Evolutionary conservation across 2,113 vertebrate genomes (phyloP).

Genomic region (Tetrao urogallus): DNA sequence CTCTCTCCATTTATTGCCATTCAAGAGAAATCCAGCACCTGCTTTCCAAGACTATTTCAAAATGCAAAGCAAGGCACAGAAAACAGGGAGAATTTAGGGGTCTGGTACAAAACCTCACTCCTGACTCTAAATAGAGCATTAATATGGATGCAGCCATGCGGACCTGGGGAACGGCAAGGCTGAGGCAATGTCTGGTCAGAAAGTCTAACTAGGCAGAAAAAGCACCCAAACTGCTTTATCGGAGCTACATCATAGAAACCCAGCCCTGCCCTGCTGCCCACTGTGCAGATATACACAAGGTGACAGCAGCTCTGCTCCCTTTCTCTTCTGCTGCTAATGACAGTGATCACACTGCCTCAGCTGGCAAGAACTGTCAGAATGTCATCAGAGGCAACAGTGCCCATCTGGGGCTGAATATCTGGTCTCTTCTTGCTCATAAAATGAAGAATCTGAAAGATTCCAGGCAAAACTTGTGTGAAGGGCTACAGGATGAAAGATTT

Average conservation of each 20-base stretch:
- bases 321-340: neutral
- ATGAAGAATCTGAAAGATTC: neutral
- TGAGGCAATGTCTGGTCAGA: neutral
- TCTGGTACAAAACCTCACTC: neutral
- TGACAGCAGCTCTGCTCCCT: neutral
- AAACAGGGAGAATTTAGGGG: neutral
- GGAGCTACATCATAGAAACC: neutral
- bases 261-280: neutral
- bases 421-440: neutral
- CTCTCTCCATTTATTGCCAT: neutral
- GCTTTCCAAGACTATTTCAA: neutral
- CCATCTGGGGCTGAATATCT: neutral
- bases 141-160: too few relatives aligned
- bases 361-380: neutral
- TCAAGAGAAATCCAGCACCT: neutral
- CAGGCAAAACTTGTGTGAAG: neutral
- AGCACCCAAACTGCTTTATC: fast-evolving
- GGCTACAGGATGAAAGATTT: neutral
- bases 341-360: neutral
- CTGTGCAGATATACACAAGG: fast-evolving
- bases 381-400: neutral
- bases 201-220: neutral
- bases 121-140: neutral
- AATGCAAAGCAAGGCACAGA: neutral
- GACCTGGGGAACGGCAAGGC: neutral